Percentiles rank a stretch among this genome's conserved stretches.
phyloP scores from a whole-genome alignment of 2,888 invertebrate genomes.

The Rugalucina vietnamica region DNA sequence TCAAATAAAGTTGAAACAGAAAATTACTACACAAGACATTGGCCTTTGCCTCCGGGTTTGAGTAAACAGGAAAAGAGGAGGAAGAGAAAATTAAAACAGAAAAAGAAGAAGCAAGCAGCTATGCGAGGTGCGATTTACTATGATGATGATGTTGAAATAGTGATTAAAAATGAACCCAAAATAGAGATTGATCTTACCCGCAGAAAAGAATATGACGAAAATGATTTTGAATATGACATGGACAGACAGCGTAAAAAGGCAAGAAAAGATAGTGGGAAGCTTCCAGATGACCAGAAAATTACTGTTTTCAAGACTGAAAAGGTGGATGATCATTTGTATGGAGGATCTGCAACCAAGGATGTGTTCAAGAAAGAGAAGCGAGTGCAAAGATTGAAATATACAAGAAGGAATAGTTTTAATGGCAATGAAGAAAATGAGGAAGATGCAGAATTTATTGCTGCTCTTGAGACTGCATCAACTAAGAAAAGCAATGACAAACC shows the following conservation, averaged over 20 bases:
- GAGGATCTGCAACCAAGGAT: neutral
- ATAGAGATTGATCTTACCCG: neutral
- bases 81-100: neutral
- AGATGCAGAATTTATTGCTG: conserved; percentile 22
- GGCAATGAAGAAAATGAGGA: conserved; percentile 24
- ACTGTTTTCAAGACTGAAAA: neutral
- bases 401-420: conserved; percentile 41
- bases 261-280: neutral
- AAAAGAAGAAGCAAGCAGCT: neutral
- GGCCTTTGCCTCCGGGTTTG: neutral
- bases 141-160: neutral
- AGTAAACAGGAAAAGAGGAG: neutral
- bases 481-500: neutral
- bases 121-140: neutral
- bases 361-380: neutral
- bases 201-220: neutral
- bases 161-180: neutral
- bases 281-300: neutral
- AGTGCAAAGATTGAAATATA: conserved; percentile 27
- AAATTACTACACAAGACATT: conserved; percentile 2
- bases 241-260: neutral
- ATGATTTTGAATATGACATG: conserved; percentile 1
- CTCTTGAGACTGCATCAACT: neutral
- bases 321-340: neutral
- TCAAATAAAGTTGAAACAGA: too few relatives aligned